Evolutionary conservation across 2,888 invertebrate genomes (phyloP).

Genomic region (Stenolophus ochropezus): DNA sequence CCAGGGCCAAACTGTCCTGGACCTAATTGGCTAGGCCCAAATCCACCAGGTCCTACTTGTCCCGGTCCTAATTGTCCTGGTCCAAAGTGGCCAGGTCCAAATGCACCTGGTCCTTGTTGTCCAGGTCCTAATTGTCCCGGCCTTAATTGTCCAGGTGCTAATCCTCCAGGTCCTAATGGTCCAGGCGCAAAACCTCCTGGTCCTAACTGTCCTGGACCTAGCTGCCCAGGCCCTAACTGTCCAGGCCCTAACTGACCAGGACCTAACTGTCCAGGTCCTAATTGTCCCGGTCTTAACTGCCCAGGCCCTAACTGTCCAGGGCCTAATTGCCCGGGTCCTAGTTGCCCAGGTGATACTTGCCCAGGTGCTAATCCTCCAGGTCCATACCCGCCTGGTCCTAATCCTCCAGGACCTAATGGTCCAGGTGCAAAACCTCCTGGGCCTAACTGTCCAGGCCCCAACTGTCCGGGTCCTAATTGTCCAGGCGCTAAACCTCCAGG

Average conservation of each 20-base stretch:
- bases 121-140: constrained; percentile 44
- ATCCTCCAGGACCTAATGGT: constrained; percentile 30
- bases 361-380: constrained; percentile 51
- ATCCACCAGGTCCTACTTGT: constrained; percentile 17
- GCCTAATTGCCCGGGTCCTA: constrained; percentile 59
- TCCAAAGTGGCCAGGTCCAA: constrained; percentile 27
- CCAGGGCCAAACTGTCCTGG: constrained; percentile 26
- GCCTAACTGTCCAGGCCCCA: constrained; percentile 59
- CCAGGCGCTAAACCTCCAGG: neutral
- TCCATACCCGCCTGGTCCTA: constrained; percentile 32
- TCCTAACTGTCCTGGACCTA: constrained; percentile 38
- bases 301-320: constrained; percentile 33
- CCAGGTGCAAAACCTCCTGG: constrained; percentile 57
- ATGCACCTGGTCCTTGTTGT: constrained; percentile 34
- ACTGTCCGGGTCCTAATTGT: constrained; percentile 17
- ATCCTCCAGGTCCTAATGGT: constrained; percentile 37
- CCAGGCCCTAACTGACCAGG: constrained; percentile 44
- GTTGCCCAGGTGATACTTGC: constrained; percentile 55
- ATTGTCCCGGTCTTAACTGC: constrained; percentile 34
- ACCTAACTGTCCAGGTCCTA: constrained; percentile 17
- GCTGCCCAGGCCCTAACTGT: constrained; percentile 13
- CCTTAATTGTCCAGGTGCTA: constrained; percentile 12
- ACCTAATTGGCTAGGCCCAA: constrained; percentile 45
- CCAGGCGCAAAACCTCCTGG: constrained; percentile 11
- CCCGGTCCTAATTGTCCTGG: constrained; percentile 51